These are phyloP conservation scores for Pionites leucogaster DNA, from an alignment of 2,113 vertebrate genomes.

Conservation along the genomic window DNA sequence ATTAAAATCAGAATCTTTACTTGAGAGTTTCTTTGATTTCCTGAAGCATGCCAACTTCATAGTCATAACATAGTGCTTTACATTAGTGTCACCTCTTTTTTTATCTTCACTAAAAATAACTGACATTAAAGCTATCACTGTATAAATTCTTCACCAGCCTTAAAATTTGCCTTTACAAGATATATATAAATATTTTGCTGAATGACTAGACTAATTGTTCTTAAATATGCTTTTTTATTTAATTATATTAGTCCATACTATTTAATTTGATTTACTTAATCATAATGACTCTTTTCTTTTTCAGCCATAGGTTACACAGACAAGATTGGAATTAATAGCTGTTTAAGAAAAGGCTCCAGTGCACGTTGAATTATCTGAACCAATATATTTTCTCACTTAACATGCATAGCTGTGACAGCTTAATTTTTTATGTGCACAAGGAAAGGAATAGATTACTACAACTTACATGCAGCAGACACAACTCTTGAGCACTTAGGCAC, in stretches of 20 bases:
- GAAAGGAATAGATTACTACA: background rate
- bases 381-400: background rate
- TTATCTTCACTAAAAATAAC: background rate
- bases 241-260: background rate
- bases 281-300: background rate
- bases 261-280: background rate
- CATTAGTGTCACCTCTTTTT: background rate
- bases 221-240: background rate
- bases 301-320: background rate
- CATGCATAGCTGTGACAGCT: background rate
- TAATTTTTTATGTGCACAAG: background rate
- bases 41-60: background rate
- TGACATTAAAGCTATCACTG: background rate
- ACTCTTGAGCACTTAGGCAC: background rate
- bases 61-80: background rate
- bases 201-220: background rate
- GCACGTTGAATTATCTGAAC: background rate
- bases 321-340: background rate
- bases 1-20: background rate
- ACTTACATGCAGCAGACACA: background rate
- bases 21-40: background rate
- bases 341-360: background rate
- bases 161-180: background rate
- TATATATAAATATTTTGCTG: background rate
- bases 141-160: background rate